Conservation (phyloP, 1,140 invertebrate species). For the Neodiprion pinetum region DNA sequence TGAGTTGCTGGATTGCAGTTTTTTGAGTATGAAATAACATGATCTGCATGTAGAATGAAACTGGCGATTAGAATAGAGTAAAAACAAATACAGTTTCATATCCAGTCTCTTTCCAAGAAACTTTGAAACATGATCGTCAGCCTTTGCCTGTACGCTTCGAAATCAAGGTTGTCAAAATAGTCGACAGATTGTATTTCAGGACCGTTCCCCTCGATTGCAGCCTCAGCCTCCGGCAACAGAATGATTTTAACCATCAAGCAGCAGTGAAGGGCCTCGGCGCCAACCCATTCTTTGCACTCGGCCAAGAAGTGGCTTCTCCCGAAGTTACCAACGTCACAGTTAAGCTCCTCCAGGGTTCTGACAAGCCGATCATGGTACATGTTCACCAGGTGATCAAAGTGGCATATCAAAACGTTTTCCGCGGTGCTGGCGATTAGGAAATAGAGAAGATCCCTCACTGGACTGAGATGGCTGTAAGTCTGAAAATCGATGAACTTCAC, state of each 20-base stretch:
- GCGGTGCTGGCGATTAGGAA: neutral
- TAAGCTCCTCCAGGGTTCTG: neutral
- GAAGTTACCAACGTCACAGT: neutral
- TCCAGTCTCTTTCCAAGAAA: slow-evolving; percentile 5
- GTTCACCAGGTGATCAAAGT: neutral
- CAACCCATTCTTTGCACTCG: neutral
- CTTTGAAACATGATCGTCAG: neutral
- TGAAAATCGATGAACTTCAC: neutral
- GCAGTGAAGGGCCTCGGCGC: neutral
- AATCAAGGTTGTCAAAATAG: neutral
- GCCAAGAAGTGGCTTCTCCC: neutral
- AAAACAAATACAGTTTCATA: neutral
- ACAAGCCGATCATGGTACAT: neutral
- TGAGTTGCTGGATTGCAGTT: no score
- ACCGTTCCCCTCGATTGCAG: neutral
- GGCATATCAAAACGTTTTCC: neutral
- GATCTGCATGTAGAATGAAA: no score
- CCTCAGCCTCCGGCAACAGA: neutral
- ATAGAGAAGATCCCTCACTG: neutral
- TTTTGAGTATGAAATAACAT: no score
- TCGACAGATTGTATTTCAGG: neutral
- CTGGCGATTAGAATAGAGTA: no score
- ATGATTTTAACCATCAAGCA: neutral
- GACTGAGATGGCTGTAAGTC: neutral
- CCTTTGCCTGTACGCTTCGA: neutral